Conservation (phyloP, 2,113 vertebrate genomes). For the Semnornis frantzii region DNA sequence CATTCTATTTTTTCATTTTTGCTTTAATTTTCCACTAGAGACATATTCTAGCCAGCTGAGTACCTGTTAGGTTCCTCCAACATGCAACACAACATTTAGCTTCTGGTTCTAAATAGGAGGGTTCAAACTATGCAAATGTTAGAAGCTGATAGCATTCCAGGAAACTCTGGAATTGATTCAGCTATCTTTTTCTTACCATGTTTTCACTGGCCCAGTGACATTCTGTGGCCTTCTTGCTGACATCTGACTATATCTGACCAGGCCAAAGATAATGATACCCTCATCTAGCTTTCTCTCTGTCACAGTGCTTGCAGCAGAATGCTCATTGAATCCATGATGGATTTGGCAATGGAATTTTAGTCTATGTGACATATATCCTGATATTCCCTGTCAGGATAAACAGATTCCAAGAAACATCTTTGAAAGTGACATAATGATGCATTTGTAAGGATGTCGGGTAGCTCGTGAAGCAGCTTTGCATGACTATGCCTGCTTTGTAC, state of each 20-base stretch:
- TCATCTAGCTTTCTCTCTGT: neutral
- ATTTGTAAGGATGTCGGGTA: neutral
- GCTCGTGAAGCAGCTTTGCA: neutral
- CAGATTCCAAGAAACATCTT: neutral
- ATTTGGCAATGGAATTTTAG: neutral
- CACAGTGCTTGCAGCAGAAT: neutral
- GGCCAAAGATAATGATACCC: neutral
- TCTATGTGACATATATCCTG: neutral
- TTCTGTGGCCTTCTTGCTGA: neutral
- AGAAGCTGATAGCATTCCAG: neutral
- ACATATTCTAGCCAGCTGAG: neutral
- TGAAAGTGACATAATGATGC: neutral
- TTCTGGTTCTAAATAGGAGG: neutral
- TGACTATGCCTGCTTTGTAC: neutral
- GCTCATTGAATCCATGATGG: neutral
- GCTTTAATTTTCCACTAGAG: neutral
- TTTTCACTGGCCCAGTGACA: neutral
- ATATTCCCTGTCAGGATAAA: neutral
- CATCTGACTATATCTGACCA: neutral
- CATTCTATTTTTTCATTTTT: no score
- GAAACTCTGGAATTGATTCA: neutral
- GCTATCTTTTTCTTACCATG: neutral
- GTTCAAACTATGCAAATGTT: neutral
- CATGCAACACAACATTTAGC: neutral
- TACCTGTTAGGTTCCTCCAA: neutral